phyloP scores from a whole-genome alignment of 2,113 vertebrate species.

The Gadus macrocephalus region DNA sequence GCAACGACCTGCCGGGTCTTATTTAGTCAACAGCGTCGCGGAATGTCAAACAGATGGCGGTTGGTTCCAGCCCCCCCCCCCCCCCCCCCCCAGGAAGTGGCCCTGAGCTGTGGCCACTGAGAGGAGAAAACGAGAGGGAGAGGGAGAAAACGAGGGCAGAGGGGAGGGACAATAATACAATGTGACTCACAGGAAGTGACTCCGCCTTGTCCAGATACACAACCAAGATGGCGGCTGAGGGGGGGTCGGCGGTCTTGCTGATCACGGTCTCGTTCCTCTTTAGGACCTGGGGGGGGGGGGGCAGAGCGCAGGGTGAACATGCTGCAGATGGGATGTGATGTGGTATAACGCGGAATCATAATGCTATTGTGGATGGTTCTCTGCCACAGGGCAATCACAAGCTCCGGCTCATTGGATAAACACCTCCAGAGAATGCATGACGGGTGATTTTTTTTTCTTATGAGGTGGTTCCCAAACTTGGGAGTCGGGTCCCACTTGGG shows the following conservation, averaged over 20 bases:
- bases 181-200: conserved; percentile 79
- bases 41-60: conserved; percentile 41
- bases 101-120: conserved; percentile 16
- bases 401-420: no score
- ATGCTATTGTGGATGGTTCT: no score
- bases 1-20: neutral
- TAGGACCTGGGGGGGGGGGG: conserved; percentile 65
- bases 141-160: conserved; percentile 2
- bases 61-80: conserved; percentile 20
- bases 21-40: conserved; percentile 19
- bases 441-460: no score
- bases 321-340: neutral
- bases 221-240: conserved; percentile 84
- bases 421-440: no score
- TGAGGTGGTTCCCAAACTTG: no score
- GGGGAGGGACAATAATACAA: neutral
- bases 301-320: neutral
- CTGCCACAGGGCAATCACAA: no score
- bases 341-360: no score
- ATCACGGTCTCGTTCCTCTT: conserved; percentile 72
- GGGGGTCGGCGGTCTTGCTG: conserved; percentile 73
- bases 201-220: conserved; percentile 89
- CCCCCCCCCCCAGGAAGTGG: conserved; percentile 48
- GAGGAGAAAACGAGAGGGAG: no score
- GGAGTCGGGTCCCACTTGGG: no score